Evolutionary conservation across 2,888 invertebrate species (phyloP).

Genomic region (Strigamia transsilvanica): DNA sequence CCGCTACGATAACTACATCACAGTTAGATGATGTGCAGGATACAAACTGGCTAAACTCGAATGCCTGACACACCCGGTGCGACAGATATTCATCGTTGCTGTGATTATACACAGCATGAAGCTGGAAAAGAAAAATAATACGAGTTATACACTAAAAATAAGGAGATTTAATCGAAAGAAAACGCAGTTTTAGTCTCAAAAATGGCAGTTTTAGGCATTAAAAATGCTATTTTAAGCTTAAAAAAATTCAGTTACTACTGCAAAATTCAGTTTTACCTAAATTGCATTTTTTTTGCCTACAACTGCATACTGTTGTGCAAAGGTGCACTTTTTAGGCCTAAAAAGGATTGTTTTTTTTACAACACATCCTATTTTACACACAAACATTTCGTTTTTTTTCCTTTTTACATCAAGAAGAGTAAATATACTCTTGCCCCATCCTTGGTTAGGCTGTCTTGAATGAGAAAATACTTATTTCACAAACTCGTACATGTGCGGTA

Average conservation of each 20-base stretch:
- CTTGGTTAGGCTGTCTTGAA: too few species aligned
- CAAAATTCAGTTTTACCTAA: too few species aligned
- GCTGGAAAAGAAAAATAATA: constrained; percentile 67
- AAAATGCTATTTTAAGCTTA: neutral
- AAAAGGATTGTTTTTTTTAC: neutral
- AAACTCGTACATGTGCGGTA: constrained; percentile 83
- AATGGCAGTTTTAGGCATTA: too few species aligned
- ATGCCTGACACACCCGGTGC: constrained; percentile 92
- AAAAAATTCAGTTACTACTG: neutral
- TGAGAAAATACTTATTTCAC: too few species aligned
- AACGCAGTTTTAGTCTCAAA: too few species aligned
- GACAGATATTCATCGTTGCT: constrained; percentile 84
- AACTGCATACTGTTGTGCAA: neutral
- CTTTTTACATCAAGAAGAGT: too few species aligned
- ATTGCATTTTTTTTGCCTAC: too few species aligned
- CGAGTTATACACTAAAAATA: neutral
- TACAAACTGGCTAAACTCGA: constrained; percentile 93
- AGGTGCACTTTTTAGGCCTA: constrained; percentile 2
- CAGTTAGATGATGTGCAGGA: constrained; percentile 79
- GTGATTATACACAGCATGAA: constrained; percentile 92
- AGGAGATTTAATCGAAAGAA: too few species aligned
- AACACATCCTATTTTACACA: too few species aligned
- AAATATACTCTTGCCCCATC: too few species aligned
- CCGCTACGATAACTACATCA: constrained; percentile 86
- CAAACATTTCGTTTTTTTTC: too few species aligned